Base-by-base conservation (phyloP, 1,140 invertebrate genomes). In the Cherax destructor region DNA sequence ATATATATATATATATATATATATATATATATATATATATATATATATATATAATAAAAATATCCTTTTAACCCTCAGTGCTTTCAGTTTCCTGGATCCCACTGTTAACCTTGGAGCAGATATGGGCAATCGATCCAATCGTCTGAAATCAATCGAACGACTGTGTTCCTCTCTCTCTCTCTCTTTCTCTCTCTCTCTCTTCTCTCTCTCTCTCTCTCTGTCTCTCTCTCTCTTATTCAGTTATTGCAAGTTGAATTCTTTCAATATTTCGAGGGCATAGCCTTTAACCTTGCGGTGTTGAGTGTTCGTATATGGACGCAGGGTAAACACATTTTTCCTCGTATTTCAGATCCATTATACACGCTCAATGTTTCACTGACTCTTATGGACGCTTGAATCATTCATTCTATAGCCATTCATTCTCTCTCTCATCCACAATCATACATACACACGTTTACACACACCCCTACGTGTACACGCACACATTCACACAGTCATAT, bases 121-220 rank as follows among this genome's bases (percentile, higher is more conserved):
- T 59, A 41, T 61, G 41, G 59, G 80, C 52, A 83, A 83, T 61
- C 61, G 80, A 83, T 83, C 80, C 80, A 9, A 24, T 52, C 52
- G 80, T 52, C 13, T 83, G 80, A 52, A 61, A 83, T 83, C 80
- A 83, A 83, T 83, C 80, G 80, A 61, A 81, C 56, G 79, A 59
- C 30, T 41, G 30, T 41, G 30, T 41, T 1, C 3, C 52, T 56
- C 1, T 3, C 52, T 7, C 52, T 56, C 11, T 7, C 52, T 9
- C 9, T 56, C 30, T 41, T 3, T 9, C 9, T 56, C 30, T 41
- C 30, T 41, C 30, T 41, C 11, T 13, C 52, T 56, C 7, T 13
- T 41, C 52, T 9, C 9, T 56, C 30, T 41, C 30, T 41, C 30
- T 41, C 11, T 13, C 52, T 56, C 7, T 13, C 52, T 7, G 1